Evolutionary conservation across 2,888 invertebrate species (phyloP).

Genomic region (Ormyrus pomaceus): DNA sequence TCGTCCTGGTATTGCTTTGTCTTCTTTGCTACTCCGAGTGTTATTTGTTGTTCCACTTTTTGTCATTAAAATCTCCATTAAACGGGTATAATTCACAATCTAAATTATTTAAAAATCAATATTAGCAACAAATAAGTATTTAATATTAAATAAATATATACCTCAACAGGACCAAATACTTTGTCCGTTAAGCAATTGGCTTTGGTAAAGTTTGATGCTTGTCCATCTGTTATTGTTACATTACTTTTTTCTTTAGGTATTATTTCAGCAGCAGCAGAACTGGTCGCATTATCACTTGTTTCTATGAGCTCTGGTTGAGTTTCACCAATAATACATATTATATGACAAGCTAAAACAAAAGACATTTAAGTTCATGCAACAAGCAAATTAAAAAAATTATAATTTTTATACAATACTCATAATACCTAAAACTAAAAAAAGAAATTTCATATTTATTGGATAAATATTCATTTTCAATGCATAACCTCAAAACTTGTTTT

Average conservation of each 20-base stretch:
- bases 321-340: conserved; percentile 40
- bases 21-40: conserved; percentile 70
- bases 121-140: conserved; percentile 6
- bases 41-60: conserved; percentile 83
- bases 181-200: conserved; percentile 68
- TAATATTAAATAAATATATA: conserved; percentile 52
- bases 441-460: conserved; percentile 32
- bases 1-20: conserved; percentile 79
- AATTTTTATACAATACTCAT: neutral
- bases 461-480: conserved; percentile 38
- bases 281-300: neutral
- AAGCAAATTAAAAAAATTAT: neutral
- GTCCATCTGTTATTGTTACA: conserved; percentile 53
- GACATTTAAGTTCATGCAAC: neutral
- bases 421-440: conserved; percentile 50
- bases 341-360: conserved; percentile 35
- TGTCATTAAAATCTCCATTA: conserved; percentile 82
- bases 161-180: conserved; percentile 71
- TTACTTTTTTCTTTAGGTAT: conserved; percentile 42
- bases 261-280: conserved; percentile 16
- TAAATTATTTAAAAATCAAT: conserved; percentile 65
- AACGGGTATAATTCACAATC: conserved; percentile 84
- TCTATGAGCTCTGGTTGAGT: neutral
- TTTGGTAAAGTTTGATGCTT: conserved; percentile 61
- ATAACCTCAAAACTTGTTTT: conserved; percentile 53